Base-by-base conservation (phyloP, 1,140 invertebrate genomes). In the Calephelis nemesis region DNA sequence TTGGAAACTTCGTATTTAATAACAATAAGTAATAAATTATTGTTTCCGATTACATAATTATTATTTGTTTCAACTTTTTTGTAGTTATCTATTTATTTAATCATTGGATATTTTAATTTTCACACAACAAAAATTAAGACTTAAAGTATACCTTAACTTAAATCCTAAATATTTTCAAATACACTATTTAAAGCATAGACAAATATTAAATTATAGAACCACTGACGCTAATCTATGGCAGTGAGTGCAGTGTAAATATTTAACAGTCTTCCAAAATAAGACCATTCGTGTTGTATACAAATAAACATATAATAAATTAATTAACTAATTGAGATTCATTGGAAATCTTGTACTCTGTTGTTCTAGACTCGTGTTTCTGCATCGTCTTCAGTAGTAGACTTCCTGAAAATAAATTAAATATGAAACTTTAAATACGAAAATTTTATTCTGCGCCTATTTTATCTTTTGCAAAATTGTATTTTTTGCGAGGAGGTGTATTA, bases 301-400 rank as follows among this genome's bases (percentile, higher is more conserved):
- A 69, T 79, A 77, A 66, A 77, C 72, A 62, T 77, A 69, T 76
- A 84, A 80, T 77, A 79, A 85, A 82, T 81, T 78, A 83, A 77
- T 77, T 76, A 83, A 82, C 84, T 88, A 88, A 84, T 81, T 91
- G 88, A 91, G 88, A 91, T 87, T 91, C 87, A 89, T 87, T 89
- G 88, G 88, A 89, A 87, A 89, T 84, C 87, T 91, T 91, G 87
- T 89, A 88, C 87, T 85, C 86, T 82, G 65, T 75, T 62, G 73
- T 80, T 74, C 81, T 81, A 92, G 52, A 92, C 91, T 85, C 91
- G 85, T 47, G 91, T 92, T 74, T 92, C 91, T 39, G 91, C 88
- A 71, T 92, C 91, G 74, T 92, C 91, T 84, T 92, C 91, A 86
- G 88, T 92, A 90, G 90, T 92, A 90, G 90, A 92, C 90, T 92